Percentiles rank a stretch among this genome's conserved stretches.
Evolutionary conservation across 2,113 vertebrate species (phyloP).

Genomic region (Ceratotherium simum): DNA sequence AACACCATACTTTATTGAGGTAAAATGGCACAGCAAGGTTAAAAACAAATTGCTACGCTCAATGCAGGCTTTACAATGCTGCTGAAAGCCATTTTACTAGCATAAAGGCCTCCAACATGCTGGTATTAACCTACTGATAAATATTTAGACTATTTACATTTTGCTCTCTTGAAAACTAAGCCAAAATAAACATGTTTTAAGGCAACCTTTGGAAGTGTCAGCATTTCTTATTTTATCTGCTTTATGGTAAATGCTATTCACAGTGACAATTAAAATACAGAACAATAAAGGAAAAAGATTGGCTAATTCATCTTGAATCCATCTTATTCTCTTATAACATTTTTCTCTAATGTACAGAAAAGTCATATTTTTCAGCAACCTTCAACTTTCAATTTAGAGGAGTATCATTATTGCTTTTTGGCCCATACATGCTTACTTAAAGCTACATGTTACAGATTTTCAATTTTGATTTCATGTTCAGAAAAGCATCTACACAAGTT

Average conservation of each 20-base stretch:
- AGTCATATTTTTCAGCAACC: slow-evolving; percentile 39
- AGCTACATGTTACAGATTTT: neutral
- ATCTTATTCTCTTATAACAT: neutral
- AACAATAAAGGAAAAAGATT: slow-evolving; percentile 67
- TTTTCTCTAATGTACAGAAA: neutral
- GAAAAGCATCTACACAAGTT: slow-evolving; percentile 17
- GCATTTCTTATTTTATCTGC: slow-evolving; percentile 67
- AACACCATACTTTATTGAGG: slow-evolving; percentile 53
- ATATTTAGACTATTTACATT: slow-evolving; percentile 63
- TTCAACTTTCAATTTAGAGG: neutral
- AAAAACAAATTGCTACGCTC: slow-evolving; percentile 38
- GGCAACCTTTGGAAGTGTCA: slow-evolving; percentile 67
- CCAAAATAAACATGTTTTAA: slow-evolving; percentile 72
- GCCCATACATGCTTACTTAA: neutral
- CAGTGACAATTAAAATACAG: slow-evolving; percentile 48
- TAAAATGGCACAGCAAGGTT: slow-evolving; percentile 56
- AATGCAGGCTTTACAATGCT: slow-evolving; percentile 2
- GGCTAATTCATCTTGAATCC: slow-evolving; percentile 55
- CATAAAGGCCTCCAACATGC: slow-evolving; percentile 67
- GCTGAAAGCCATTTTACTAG: slow-evolving; percentile 38
- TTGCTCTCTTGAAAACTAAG: slow-evolving; percentile 44
- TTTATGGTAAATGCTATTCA: slow-evolving; percentile 67
- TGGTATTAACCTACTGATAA: slow-evolving; percentile 54
- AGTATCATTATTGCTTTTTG: neutral
- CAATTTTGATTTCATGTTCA: slow-evolving; percentile 27